Conservation (phyloP, 2,113 vertebrate genomes). For the Nothoprocta pentlandii region DNA sequence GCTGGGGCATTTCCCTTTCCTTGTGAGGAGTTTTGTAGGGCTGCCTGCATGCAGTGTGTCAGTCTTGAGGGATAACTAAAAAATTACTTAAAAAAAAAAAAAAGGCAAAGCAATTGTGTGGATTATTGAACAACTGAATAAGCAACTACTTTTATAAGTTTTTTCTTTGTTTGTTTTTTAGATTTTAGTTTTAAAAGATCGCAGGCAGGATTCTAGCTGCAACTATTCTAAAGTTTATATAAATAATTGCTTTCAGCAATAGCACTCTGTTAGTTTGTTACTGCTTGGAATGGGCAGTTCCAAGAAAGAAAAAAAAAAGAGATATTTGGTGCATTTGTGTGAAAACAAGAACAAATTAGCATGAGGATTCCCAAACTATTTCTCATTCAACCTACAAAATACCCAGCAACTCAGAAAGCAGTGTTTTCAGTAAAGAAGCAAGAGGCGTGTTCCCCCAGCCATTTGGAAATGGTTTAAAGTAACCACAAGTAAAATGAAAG, state of each 20-base stretch:
- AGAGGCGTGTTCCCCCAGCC: not conserved
- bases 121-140: not conserved
- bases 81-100: too few relatives aligned
- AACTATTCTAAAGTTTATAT: not conserved
- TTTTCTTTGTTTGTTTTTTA: not conserved
- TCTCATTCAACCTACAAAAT: not conserved
- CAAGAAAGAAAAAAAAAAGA: not conserved
- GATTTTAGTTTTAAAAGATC: not conserved
- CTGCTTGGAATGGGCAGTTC: not conserved
- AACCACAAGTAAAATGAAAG: not conserved
- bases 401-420: not conserved
- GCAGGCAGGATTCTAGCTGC: not conserved
- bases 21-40: not conserved
- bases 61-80: not conserved
- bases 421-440: not conserved
- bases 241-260: not conserved
- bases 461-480: not conserved
- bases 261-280: not conserved
- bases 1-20: not conserved
- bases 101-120: not conserved
- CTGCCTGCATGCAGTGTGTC: too few relatives aligned
- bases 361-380: not conserved
- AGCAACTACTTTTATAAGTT: too few relatives aligned
- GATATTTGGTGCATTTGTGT: not conserved
- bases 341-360: not conserved